Evolutionary conservation across 2,888 invertebrate genomes (phyloP).

Genomic region (Flexamia atlantica): DNA sequence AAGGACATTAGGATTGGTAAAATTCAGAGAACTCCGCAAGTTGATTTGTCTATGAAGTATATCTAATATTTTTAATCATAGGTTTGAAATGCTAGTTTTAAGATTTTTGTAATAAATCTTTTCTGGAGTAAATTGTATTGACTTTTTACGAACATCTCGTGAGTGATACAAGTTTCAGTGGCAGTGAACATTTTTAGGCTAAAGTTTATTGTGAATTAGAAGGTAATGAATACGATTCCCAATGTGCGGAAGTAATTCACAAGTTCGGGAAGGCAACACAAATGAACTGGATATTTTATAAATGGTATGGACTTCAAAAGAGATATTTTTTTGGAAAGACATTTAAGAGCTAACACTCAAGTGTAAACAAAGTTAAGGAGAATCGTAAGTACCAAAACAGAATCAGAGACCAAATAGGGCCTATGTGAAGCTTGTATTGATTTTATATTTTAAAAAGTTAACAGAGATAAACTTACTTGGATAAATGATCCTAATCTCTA

Average conservation of each 20-base stretch:
- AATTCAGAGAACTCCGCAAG: no score
- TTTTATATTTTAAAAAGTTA: constrained; percentile 47
- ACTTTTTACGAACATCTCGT: no score
- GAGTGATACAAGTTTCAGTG: no score
- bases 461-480: constrained; percentile 25
- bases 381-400: not conserved
- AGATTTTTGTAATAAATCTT: no score
- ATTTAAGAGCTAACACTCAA: constrained; percentile 2
- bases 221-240: constrained; percentile 5
- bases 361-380: constrained; percentile 11
- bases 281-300: not conserved
- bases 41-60: no score
- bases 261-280: constrained; percentile 6
- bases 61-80: no score
- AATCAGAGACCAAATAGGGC: constrained; percentile 7
- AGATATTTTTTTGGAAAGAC: constrained; percentile 1
- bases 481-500: constrained; percentile 21
- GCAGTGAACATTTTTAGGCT: not conserved
- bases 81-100: no score
- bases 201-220: constrained; percentile 31
- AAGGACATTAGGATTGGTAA: no score
- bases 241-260: constrained; percentile 3
- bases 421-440: constrained; percentile 18
- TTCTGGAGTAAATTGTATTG: no score
- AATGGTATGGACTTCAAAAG: constrained; percentile 31